Evolutionary conservation across 1,140 invertebrate genomes (phyloP), one percentile per base, ranked within the genome.

Genomic region (Calephelis nemesis): DNA sequence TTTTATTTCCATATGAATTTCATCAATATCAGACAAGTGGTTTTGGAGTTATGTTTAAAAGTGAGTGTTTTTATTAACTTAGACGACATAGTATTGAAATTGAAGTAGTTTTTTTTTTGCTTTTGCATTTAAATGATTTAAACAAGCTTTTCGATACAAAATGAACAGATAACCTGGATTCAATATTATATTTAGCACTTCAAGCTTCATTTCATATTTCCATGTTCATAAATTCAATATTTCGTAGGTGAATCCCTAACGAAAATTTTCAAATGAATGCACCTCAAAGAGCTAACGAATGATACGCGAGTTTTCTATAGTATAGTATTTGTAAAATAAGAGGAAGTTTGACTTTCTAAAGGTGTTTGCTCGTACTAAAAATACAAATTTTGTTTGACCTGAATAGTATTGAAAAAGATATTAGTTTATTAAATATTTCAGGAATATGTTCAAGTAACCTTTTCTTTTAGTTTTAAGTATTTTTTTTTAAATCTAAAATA

Each of bases 241-340:
- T 52, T 65, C 39, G 64, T 52, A 50, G 19, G 60, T 19, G 15
- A 68, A 65, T 67, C 50, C 62, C 64, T 60, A 65, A 66, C 62
- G 19, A 63, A 74, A 71, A 67, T 67, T 66, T 72, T 74, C 63
- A 67, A 71, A 72, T 64, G 68, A 67, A 50, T 67, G 65, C 62
- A 65, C 67, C 65, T 67, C 65, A 74, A 74, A 74, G 63, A 64
- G 30, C 42, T 65, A 58, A 68, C 62, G 67, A 65, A 62, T 63
- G 52, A 67, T 71, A 71, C 49, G 49, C 50, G 67, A 62, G 68
- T 47, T 39, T 63, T 67, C 48, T 63, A 67, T 52, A 52, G 50
- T 47, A 63, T 62, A 42, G 52, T 8, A 19, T 40, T 49, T 60
- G 11, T 45, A 64, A 64, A 64, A 64, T 30, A 65, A 47, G 12